Conservation (phyloP, 1,140 invertebrate genomes). For the Drosophila quadrilineata region DNA sequence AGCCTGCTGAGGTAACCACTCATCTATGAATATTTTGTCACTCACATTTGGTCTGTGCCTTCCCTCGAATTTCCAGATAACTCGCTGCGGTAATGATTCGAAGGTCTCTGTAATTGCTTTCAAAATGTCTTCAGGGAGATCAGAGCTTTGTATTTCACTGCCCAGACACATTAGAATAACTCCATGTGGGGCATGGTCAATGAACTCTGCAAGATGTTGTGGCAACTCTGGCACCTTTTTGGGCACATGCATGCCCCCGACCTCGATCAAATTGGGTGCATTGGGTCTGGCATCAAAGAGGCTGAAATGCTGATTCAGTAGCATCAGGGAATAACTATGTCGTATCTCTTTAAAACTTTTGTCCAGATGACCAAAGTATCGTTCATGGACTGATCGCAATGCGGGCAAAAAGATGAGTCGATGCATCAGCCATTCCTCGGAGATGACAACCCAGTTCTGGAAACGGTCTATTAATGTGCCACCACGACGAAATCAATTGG, state of each 20-base stretch:
- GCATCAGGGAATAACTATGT: constrained; percentile 45
- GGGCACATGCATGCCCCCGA: constrained; percentile 81
- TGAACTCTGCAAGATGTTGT: constrained; percentile 74
- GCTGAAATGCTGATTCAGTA: constrained; percentile 69
- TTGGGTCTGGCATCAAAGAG: constrained; percentile 45
- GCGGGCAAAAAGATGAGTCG: constrained; percentile 33
- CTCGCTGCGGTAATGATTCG: constrained; percentile 83
- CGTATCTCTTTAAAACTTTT: constrained; percentile 37
- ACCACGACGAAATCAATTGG: not conserved
- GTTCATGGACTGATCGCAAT: constrained; percentile 29
- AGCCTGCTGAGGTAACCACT: constrained; percentile 88
- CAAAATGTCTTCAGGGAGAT: constrained; percentile 82
- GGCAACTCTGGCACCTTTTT: constrained; percentile 80
- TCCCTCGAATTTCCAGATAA: constrained; percentile 87
- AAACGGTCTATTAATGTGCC: constrained; percentile 33
- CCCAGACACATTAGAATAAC: constrained; percentile 85
- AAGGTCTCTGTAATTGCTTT: constrained; percentile 83
- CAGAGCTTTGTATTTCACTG: constrained; percentile 83
- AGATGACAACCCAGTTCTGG: constrained; percentile 37
- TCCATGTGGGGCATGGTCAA: constrained; percentile 83
- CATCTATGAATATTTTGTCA: constrained; percentile 84
- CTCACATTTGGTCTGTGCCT: constrained; percentile 82
- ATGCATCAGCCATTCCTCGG: constrained; percentile 59
- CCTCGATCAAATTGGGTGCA: constrained; percentile 60
- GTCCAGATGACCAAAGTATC: constrained; percentile 50